Conservation (phyloP, 2,888 invertebrate genomes). For the Dasypolia templi region DNA sequence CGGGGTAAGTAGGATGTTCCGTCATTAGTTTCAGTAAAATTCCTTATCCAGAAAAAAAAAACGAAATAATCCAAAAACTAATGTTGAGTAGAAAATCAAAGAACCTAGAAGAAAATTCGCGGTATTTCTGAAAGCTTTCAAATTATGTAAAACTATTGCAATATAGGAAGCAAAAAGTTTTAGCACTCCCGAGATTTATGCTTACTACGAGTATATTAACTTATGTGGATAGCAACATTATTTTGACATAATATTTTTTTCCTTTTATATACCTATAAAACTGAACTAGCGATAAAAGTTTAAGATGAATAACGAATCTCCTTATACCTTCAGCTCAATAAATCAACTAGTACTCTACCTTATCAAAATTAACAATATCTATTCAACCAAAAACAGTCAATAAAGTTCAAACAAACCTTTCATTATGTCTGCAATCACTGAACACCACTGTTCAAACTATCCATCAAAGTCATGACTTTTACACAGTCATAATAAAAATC, state of each 20-base stretch:
- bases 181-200: slow-evolving; percentile 23
- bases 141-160: slow-evolving; percentile 54
- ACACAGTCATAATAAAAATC: slow-evolving; percentile 64
- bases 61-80: not conserved
- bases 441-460: slow-evolving; percentile 65
- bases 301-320: not conserved
- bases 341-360: not conserved
- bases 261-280: not conserved
- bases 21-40: not conserved
- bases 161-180: slow-evolving; percentile 53
- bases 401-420: slow-evolving; percentile 75
- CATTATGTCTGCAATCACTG: slow-evolving; percentile 75
- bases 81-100: not conserved
- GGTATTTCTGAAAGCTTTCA: slow-evolving; percentile 26
- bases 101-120: slow-evolving; percentile 1
- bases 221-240: not conserved
- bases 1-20: too few relatives aligned
- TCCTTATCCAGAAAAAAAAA: not conserved
- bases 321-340: too few relatives aligned
- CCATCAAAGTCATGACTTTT: slow-evolving; percentile 60
- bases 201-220: too few relatives aligned
- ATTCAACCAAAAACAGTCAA: not conserved
- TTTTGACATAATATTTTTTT: not conserved
- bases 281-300: not conserved
- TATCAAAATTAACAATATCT: not conserved